These are phyloP conservation scores for Gambusia yucatana DNA, from an alignment of 2,797 vertebrate genomes.

Conservation along the genomic window DNA sequence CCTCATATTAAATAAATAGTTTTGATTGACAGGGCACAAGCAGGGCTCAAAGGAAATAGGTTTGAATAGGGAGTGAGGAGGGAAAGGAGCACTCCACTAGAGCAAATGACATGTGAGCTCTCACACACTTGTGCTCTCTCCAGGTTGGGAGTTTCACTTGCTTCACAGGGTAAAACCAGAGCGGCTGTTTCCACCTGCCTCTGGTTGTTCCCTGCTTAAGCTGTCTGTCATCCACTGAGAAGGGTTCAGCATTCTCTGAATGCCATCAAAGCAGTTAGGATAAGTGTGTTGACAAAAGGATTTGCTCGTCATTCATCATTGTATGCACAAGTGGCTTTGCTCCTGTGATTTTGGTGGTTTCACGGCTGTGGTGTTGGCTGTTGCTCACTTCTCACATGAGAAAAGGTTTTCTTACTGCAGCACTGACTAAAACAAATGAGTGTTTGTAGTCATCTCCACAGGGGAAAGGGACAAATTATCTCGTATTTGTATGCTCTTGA, in stretches of 20 bases:
- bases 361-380: background rate
- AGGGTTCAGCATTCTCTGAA: background rate
- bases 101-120: conserved; percentile 4
- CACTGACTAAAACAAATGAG: background rate
- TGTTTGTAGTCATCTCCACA: conserved; percentile 4
- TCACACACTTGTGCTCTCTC: background rate
- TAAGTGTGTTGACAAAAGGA: conserved; percentile 16
- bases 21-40: background rate
- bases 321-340: background rate
- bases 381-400: background rate
- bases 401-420: conserved; percentile 8
- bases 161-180: background rate
- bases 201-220: background rate
- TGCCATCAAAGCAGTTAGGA: conserved; percentile 5
- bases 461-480: conserved; percentile 27
- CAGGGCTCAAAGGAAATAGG: background rate
- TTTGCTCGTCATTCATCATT: conserved; percentile 17
- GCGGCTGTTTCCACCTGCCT: background rate
- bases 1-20: background rate
- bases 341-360: conserved; percentile 2
- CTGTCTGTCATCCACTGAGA: background rate
- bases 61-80: background rate
- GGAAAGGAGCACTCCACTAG: background rate
- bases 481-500: conserved; percentile 20
- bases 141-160: background rate